A percentile compares a stretch with the other conserved stretches of the same genome.
These are phyloP conservation scores for Chromoteleia sp. DNA, from an alignment of 2,888 invertebrate species.

Conservation along the genomic window DNA sequence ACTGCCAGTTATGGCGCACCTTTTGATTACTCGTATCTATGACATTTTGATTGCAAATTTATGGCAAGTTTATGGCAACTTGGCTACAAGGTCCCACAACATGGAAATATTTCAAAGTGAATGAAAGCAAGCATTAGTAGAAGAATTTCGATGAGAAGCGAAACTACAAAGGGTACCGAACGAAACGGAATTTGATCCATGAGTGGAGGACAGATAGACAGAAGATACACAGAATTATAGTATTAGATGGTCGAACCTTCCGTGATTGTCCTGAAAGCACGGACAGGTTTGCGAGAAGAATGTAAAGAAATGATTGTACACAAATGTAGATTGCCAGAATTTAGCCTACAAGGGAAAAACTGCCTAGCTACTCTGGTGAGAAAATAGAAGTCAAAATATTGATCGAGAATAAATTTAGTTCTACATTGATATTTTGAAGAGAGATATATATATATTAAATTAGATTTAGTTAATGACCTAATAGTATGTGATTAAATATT, in stretches of 20 bases:
- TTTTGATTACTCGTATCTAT: neutral
- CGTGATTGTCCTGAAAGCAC: conserved; percentile 61
- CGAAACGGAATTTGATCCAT: conserved; percentile 9
- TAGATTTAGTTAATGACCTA: too few relatives aligned
- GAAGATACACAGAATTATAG: conserved; percentile 15
- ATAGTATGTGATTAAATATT: too few relatives aligned
- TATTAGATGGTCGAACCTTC: conserved; percentile 30
- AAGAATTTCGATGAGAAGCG: conserved; percentile 4
- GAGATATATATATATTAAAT: too few relatives aligned
- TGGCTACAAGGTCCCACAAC: neutral
- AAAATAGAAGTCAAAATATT: too few relatives aligned
- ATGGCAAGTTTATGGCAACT: conserved; percentile 28
- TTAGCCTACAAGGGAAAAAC: conserved; percentile 10
- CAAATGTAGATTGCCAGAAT: conserved; percentile 15
- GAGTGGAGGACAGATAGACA: neutral
- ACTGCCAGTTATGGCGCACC: neutral
- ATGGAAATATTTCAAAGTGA: conserved; percentile 11
- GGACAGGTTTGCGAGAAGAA: conserved; percentile 44
- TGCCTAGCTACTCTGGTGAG: conserved; percentile 16
- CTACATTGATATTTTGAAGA: too few relatives aligned
- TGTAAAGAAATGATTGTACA: conserved; percentile 18
- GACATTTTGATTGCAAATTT: conserved; percentile 5
- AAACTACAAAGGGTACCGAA: neutral
- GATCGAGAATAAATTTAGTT: too few relatives aligned
- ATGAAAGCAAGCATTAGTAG: conserved; percentile 42